Percentiles rank a stretch among this genome's conserved stretches.
Evolutionary conservation across 2,888 invertebrate species (phyloP).

Genomic region (Drymonia ruficornis): DNA sequence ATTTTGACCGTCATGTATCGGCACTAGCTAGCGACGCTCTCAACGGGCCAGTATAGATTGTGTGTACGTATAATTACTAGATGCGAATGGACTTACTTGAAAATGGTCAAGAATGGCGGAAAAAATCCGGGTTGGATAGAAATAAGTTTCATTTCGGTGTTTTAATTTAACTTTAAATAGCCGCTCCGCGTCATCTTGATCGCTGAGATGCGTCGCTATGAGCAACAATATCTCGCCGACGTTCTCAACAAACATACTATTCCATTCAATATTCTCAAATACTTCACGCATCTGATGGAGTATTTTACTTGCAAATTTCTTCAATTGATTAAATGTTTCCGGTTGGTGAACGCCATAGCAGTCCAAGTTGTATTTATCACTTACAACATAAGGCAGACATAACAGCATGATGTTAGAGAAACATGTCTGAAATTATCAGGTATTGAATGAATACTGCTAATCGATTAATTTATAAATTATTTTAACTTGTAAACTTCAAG

Average conservation of each 20-base stretch:
- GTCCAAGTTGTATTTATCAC: slow-evolving; percentile 59
- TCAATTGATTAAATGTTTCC: slow-evolving; percentile 37
- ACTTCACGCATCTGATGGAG: slow-evolving; percentile 60
- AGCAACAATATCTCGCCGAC: slow-evolving; percentile 67
- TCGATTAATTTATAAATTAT: no score
- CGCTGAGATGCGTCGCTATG: slow-evolving; percentile 61
- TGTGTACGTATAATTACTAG: no score
- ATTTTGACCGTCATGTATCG: no score
- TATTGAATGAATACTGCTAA: neutral
- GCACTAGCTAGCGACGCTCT: no score
- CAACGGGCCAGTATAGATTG: no score
- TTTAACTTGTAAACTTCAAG: neutral
- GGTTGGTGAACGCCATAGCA: slow-evolving; percentile 38
- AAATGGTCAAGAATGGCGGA: slow-evolving; percentile 71
- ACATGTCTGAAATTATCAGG: slow-evolving; percentile 59
- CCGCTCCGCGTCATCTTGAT: slow-evolving; percentile 56
- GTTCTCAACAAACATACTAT: slow-evolving; percentile 68
- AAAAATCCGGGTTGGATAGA: slow-evolving; percentile 68
- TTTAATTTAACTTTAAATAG: slow-evolving; percentile 55
- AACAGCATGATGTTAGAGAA: slow-evolving; percentile 66
- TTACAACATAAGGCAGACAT: slow-evolving; percentile 69
- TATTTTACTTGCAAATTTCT: slow-evolving; percentile 54
- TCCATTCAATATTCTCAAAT: slow-evolving; percentile 63
- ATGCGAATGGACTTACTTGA: slow-evolving; percentile 60
- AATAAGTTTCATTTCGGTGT: slow-evolving; percentile 60